Evolutionary conservation across 2,113 vertebrate genomes (phyloP), one percentile per base, ranked within the genome.

Genomic region (Brachypodius melanocephalos): DNA sequence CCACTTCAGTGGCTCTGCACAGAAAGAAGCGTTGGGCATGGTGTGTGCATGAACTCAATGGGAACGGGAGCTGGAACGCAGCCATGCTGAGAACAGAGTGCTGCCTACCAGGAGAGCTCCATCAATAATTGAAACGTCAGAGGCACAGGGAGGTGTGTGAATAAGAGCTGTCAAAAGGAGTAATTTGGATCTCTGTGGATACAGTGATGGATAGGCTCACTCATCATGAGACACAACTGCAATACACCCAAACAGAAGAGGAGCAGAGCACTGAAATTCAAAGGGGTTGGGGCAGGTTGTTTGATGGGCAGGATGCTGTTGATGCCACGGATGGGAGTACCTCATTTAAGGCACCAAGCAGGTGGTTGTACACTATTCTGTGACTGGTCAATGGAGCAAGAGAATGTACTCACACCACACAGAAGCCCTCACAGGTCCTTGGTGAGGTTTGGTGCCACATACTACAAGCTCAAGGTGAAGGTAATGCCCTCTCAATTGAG

Each of bases 121-220:
- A 95, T 95, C 93, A 87, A 95, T 95, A 94, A 97, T 92, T 90
- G 88, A 95, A 76, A 95, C 6, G 38, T 94, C 87, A 89, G 76
- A 75, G 71, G 40, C 75, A 57, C 55, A 58, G 71, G 76, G 81
- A 95, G 32, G 62, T 67, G 51, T 17, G 51, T 85, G 88, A 96
- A 93, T 94, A 93, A 84, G 86, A 91, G 75, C 90, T 94, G 95
- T 93, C 94, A 85, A 76, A 94, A 89, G 90, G 77, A 95, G 88
- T 92, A 87, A 93, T 89, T 86, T 83, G 93, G 88, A 90, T 92
- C 80, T 79, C 83, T 51, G 71, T 38, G 93, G 84, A 69, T 89
- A 55, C 46, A 55, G 93, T 88, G 95, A 94, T 51, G 51, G 90
- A 96, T 89, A 84, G 83, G 58, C 76, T 95, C 24, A 2, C 82